Conservation (phyloP, 2,888 invertebrate species). For the Flexamia atlantica region DNA sequence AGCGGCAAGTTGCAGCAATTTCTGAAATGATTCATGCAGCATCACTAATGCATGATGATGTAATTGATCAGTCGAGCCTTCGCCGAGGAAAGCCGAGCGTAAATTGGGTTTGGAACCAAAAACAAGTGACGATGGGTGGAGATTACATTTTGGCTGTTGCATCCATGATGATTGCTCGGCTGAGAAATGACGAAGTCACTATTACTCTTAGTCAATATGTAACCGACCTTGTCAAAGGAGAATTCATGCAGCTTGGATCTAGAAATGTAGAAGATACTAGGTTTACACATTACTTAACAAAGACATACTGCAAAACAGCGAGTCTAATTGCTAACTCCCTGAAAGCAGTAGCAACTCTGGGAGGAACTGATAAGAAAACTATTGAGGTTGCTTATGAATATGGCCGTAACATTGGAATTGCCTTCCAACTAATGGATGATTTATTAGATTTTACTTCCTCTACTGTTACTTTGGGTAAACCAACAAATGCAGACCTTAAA, state of each 20-base stretch:
- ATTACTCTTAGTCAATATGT: slow-evolving; percentile 21
- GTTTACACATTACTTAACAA: slow-evolving; percentile 31
- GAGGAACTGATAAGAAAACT: slow-evolving; percentile 3
- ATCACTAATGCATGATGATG: slow-evolving; percentile 42
- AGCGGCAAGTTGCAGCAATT: slow-evolving; percentile 13
- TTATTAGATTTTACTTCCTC: slow-evolving; percentile 30
- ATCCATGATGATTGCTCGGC: slow-evolving; percentile 27
- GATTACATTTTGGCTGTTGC: slow-evolving; percentile 21
- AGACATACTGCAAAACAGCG: slow-evolving; percentile 38
- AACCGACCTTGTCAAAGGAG: slow-evolving; percentile 33
- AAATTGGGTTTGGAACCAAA: slow-evolving; percentile 24
- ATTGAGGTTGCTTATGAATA: slow-evolving; percentile 23
- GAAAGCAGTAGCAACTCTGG: slow-evolving; percentile 21
- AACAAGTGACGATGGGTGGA: slow-evolving; percentile 34
- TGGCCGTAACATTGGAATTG: slow-evolving; percentile 22
- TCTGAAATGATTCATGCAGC: slow-evolving; percentile 41
- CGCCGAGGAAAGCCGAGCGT: slow-evolving; percentile 37
- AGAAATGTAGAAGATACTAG: slow-evolving; percentile 6
- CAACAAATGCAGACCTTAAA: slow-evolving; percentile 13
- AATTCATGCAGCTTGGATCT: slow-evolving; percentile 42
- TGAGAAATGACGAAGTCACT: slow-evolving; percentile 32
- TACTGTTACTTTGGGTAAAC: slow-evolving; percentile 19
- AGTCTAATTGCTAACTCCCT: slow-evolving; percentile 37
- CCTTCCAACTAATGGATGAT: slow-evolving; percentile 30
- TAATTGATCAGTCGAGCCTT: slow-evolving; percentile 11